phyloP scores from a whole-genome alignment of 1,140 invertebrate species.

The Tetranychus urticae region DNA sequence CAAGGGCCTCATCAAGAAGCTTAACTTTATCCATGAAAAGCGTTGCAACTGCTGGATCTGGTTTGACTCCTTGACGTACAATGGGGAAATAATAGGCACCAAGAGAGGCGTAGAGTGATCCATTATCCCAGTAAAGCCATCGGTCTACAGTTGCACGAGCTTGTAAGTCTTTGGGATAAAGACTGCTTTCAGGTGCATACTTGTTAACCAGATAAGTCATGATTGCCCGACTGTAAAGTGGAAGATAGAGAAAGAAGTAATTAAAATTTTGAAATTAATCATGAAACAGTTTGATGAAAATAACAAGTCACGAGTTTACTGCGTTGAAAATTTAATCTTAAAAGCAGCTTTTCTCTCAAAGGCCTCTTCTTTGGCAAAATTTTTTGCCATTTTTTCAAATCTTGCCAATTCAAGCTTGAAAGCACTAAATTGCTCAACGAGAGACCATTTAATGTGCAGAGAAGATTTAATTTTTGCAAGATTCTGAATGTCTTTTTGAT shows the following conservation, averaged over 20 bases:
- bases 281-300: not conserved
- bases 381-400: slow-evolving; percentile 13
- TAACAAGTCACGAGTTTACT: too few species aligned
- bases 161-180: slow-evolving; percentile 17
- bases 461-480: not conserved
- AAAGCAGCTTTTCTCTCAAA: too few species aligned
- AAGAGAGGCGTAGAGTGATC: slow-evolving; percentile 14
- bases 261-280: not conserved
- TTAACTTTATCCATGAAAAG: not conserved
- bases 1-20: slow-evolving; percentile 10
- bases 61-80: not conserved
- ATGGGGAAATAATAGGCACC: not conserved
- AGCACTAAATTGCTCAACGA: slow-evolving; percentile 11
- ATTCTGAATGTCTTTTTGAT: not conserved
- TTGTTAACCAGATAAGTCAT: slow-evolving; percentile 18
- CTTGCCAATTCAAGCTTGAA: too few species aligned
- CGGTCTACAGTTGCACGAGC: slow-evolving; percentile 17
- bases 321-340: too few species aligned
- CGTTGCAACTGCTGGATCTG: not conserved
- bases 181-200: slow-evolving; percentile 13
- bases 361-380: not conserved
- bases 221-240: slow-evolving; percentile 15
- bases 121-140: slow-evolving; percentile 20
- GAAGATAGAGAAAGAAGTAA: not conserved
- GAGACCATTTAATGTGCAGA: not conserved